Evolutionary conservation across 2,888 invertebrate genomes (phyloP).

Genomic region (Orchestes rusci): DNA sequence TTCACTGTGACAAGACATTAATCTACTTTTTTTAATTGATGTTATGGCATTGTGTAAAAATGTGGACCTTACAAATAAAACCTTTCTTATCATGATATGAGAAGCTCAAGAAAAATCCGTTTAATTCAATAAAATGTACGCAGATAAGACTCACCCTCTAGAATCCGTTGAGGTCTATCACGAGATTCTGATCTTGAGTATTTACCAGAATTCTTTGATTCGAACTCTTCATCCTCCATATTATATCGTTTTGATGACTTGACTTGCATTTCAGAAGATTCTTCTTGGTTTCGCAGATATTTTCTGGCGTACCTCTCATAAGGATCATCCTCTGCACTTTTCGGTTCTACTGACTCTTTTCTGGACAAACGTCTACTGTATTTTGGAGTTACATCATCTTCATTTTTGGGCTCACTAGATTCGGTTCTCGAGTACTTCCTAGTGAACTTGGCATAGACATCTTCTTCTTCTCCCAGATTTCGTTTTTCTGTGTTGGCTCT

Average conservation of each 20-base stretch:
- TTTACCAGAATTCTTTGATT: slow-evolving; percentile 28
- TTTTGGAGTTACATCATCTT: slow-evolving; percentile 23
- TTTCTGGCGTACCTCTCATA: slow-evolving; percentile 33
- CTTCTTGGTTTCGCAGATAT: slow-evolving; percentile 32
- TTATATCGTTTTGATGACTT: too few relatives aligned
- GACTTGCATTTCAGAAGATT: slow-evolving; percentile 18
- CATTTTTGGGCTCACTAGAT: slow-evolving; percentile 24
- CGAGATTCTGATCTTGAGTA: slow-evolving; percentile 30
- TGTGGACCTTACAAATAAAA: too few relatives aligned
- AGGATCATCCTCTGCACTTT: slow-evolving; percentile 31
- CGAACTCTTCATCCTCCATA: slow-evolving; percentile 26
- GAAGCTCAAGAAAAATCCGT: too few relatives aligned
- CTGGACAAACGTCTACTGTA: slow-evolving; percentile 30
- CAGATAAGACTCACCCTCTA: slow-evolving; percentile 17
- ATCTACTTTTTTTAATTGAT: too few relatives aligned
- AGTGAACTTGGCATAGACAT: slow-evolving; percentile 35
- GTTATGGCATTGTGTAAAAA: too few relatives aligned
- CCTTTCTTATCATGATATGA: too few relatives aligned
- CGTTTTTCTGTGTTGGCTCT: slow-evolving; percentile 29
- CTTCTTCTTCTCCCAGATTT: slow-evolving; percentile 37
- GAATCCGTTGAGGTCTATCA: slow-evolving; percentile 15
- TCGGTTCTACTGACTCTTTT: slow-evolving; percentile 28
- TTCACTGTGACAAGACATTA: too few relatives aligned
- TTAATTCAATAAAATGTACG: neutral
- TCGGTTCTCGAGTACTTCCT: slow-evolving; percentile 35